These are phyloP conservation scores for Blomia tropicalis DNA, from an alignment of 2,888 invertebrate genomes.

Conservation along the genomic window DNA sequence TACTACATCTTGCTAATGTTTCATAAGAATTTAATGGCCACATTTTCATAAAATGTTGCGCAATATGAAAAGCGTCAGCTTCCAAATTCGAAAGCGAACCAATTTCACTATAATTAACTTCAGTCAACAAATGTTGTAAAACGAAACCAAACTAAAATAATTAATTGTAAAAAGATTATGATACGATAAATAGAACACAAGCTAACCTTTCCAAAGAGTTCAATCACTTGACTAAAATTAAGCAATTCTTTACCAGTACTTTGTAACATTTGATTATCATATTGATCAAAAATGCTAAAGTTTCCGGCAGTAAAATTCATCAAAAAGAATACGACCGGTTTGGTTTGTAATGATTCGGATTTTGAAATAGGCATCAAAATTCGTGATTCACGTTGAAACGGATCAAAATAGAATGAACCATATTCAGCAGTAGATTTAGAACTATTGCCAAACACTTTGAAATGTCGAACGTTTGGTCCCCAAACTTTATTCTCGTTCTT, in stretches of 20 bases:
- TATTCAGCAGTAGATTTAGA: background rate
- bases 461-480: conserved; percentile 71
- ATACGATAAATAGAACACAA: background rate
- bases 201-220: conserved; percentile 14
- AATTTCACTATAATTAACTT: conserved; percentile 57
- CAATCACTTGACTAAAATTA: conserved; percentile 6
- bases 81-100: conserved; percentile 72
- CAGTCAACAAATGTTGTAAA: conserved; percentile 67
- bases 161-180: background rate
- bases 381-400: conserved; percentile 40
- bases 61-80: conserved; percentile 77
- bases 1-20: conserved; percentile 46
- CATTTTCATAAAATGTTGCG: conserved; percentile 62
- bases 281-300: background rate
- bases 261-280: conserved; percentile 4
- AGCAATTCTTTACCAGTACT: conserved; percentile 9
- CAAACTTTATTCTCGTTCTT: conserved; percentile 47
- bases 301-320: background rate
- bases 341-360: conserved; percentile 47
- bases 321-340: conserved; percentile 40
- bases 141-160: conserved; percentile 59
- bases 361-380: conserved; percentile 33
- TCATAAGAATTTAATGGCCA: conserved; percentile 40
- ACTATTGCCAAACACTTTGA: conserved; percentile 42
- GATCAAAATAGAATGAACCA: conserved; percentile 72